Percentiles rank a stretch among this genome's conserved stretches.
Conservation (phyloP, 2,888 invertebrate species). For the Eupithecia insigniata region DNA sequence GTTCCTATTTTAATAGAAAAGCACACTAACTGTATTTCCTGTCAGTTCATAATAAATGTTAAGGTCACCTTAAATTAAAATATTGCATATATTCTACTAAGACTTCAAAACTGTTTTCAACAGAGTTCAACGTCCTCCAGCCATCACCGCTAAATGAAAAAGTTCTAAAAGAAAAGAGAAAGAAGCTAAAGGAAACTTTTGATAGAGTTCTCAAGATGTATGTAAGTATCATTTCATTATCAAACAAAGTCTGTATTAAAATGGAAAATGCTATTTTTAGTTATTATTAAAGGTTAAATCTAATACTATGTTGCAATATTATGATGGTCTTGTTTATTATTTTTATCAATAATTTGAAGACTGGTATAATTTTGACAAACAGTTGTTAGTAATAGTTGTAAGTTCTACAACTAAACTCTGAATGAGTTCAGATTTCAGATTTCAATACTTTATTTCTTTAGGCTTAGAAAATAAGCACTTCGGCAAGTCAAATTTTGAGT, state of each 20-base stretch:
- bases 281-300: not conserved
- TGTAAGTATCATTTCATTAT: conserved; percentile 86
- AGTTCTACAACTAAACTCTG: not conserved
- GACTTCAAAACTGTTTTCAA: conserved; percentile 40
- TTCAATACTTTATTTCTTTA: too few relatives aligned
- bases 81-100: not conserved
- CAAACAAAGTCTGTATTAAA: not conserved
- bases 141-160: conserved; percentile 98
- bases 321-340: not conserved
- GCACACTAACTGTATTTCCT: not conserved
- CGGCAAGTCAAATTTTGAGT: too few relatives aligned
- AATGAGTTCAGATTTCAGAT: too few relatives aligned
- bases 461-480: too few relatives aligned
- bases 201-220: conserved; percentile 97
- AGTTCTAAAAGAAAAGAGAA: conserved; percentile 97
- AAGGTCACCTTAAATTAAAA: not conserved
- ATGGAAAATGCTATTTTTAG: not conserved
- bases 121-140: conserved; percentile 97
- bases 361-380: not conserved
- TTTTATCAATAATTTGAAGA: not conserved
- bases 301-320: not conserved
- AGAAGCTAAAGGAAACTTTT: conserved; percentile 97
- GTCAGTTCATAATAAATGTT: not conserved
- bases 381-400: too few relatives aligned
- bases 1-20: not conserved